Conservation (phyloP, 2,888 invertebrate species). For the Morpho achilles region DNA sequence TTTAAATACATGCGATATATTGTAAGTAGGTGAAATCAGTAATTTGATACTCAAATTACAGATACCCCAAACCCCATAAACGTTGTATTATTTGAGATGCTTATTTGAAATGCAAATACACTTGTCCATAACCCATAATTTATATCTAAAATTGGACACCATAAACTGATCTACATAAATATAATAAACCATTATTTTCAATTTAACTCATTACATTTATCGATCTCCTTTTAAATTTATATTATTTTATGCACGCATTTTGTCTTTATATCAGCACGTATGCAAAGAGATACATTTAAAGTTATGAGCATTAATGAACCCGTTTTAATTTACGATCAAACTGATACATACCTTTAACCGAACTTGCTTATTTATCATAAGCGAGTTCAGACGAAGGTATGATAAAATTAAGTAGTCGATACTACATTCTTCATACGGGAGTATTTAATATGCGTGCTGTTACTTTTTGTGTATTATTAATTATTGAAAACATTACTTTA, state of each 20-base stretch:
- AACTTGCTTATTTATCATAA: constrained; percentile 31
- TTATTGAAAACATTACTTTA: too few species aligned
- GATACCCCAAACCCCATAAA: too few species aligned
- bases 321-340: constrained; percentile 65
- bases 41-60: too few species aligned
- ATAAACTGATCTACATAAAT: neutral
- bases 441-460: neutral
- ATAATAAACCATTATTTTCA: constrained; percentile 5
- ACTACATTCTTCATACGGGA: constrained; percentile 5
- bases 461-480: too few species aligned
- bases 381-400: constrained; percentile 44
- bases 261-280: constrained; percentile 21
- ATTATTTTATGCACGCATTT: constrained; percentile 13
- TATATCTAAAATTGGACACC: neutral
- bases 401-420: constrained; percentile 53
- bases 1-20: too few species aligned
- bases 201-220: constrained; percentile 12
- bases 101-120: too few species aligned
- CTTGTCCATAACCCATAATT: neutral
- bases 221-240: neutral
- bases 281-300: constrained; percentile 36
- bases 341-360: constrained; percentile 40
- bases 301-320: constrained; percentile 69
- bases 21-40: too few species aligned
- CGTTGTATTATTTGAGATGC: too few species aligned